Conservation (phyloP, 2,888 invertebrate species). For the Drosophila atripex region DNA sequence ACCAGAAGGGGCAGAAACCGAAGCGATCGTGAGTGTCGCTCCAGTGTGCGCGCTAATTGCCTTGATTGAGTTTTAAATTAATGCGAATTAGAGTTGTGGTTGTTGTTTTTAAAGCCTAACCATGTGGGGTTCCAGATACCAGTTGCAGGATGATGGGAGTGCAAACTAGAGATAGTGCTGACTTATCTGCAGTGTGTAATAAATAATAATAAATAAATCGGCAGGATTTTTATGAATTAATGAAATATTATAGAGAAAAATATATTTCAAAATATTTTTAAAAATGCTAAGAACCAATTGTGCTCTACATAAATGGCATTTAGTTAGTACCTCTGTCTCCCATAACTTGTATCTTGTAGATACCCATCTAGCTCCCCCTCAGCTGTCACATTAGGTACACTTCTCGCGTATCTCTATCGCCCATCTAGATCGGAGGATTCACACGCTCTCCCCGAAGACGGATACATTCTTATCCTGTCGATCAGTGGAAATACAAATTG, state of each 20-base stretch:
- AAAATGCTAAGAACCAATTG: no score
- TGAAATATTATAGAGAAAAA: neutral
- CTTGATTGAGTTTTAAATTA: constrained; percentile 80
- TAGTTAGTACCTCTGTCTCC: neutral
- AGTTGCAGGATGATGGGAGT: constrained; percentile 17
- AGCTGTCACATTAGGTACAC: constrained; percentile 45
- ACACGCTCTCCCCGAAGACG: constrained; percentile 53
- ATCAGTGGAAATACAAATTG: constrained; percentile 44
- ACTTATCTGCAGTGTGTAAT: neutral
- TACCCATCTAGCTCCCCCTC: constrained; percentile 27
- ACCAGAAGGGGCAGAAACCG: constrained; percentile 17
- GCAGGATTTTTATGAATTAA: neutral
- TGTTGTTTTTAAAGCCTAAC: constrained; percentile 59
- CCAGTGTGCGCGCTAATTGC: constrained; percentile 73
- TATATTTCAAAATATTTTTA: neutral
- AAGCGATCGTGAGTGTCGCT: constrained; percentile 47
- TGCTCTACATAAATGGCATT: neutral
- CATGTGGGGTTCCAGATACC: constrained; percentile 32
- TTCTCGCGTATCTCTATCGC: constrained; percentile 31
- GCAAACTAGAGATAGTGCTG: neutral
- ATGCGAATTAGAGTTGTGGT: constrained; percentile 73
- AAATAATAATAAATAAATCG: no score
- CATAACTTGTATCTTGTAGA: constrained; percentile 29
- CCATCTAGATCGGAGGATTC: constrained; percentile 53
- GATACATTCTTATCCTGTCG: constrained; percentile 42